phyloP scores from a whole-genome alignment of 2,888 invertebrate genomes.

The Exocentrus adspersus region DNA sequence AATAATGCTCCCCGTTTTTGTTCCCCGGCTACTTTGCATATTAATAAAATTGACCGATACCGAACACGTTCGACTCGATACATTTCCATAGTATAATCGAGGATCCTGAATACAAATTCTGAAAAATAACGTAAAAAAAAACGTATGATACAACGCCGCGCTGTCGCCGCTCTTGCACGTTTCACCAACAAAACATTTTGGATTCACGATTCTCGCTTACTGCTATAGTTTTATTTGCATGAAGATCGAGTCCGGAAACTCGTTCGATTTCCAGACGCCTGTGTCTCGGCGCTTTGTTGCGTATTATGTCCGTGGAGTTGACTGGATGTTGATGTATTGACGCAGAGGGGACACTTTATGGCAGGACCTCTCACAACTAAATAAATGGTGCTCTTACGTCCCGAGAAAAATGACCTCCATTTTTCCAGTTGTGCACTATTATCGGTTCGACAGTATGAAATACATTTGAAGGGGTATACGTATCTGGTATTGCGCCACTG shows the following conservation, averaged over 20 bases:
- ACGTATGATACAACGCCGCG: slow-evolving; percentile 39
- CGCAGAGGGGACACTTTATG: slow-evolving; percentile 28
- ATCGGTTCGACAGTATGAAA: background rate
- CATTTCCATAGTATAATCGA: slow-evolving; percentile 51
- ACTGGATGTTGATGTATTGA: slow-evolving; percentile 39
- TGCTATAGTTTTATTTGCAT: slow-evolving; percentile 45
- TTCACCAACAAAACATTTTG: slow-evolving; percentile 41
- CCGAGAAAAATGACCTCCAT: background rate
- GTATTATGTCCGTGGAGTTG: slow-evolving; percentile 25
- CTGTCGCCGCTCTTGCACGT: slow-evolving; percentile 44
- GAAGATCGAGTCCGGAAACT: slow-evolving; percentile 43
- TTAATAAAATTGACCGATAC: slow-evolving; percentile 48
- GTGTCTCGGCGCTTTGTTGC: slow-evolving; percentile 27
- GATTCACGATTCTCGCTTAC: slow-evolving; percentile 31
- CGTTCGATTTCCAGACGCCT: slow-evolving; percentile 29
- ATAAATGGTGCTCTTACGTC: slow-evolving; percentile 13
- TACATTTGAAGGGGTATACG: background rate
- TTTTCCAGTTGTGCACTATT: background rate
- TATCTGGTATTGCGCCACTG: no score
- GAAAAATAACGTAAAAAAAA: slow-evolving; percentile 46
- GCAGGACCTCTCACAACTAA: slow-evolving; percentile 23
- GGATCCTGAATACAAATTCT: slow-evolving; percentile 46
- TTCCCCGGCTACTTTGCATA: slow-evolving; percentile 46
- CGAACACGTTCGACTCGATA: slow-evolving; percentile 33
- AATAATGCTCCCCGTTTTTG: slow-evolving; percentile 37